A percentile compares a stretch with the other conserved stretches of the same genome.
Evolutionary conservation across 2,797 vertebrate genomes (phyloP).

Genomic region (Argentina silus): DNA sequence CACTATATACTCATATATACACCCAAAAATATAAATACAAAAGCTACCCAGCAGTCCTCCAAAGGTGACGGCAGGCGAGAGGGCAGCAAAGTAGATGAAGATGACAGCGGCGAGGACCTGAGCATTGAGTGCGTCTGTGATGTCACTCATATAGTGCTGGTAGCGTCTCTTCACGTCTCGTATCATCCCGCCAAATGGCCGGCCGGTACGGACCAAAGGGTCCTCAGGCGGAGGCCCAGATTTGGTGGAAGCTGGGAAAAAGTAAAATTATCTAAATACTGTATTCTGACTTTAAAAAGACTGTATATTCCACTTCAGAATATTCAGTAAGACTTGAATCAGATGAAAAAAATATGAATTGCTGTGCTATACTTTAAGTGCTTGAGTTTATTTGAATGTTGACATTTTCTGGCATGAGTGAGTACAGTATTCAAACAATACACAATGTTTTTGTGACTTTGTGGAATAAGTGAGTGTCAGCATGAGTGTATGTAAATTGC

Average conservation of each 20-base stretch:
- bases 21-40: slow-evolving; percentile 13
- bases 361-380: too few species aligned
- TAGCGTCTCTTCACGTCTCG: slow-evolving; percentile 87
- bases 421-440: too few species aligned
- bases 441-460: too few species aligned
- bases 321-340: too few species aligned
- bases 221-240: slow-evolving; percentile 74
- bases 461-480: too few species aligned
- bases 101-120: slow-evolving; percentile 93
- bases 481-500: too few species aligned
- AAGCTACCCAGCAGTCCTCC: slow-evolving; percentile 88
- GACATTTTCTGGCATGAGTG: too few species aligned
- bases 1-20: background rate
- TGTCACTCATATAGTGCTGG: slow-evolving; percentile 90
- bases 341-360: too few species aligned
- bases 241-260: slow-evolving; percentile 57
- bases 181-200: slow-evolving; percentile 88
- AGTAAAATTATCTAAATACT: background rate
- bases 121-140: slow-evolving; percentile 85
- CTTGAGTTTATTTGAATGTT: too few species aligned
- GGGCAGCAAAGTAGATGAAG: slow-evolving; percentile 96
- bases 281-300: too few species aligned
- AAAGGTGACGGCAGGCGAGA: slow-evolving; percentile 94
- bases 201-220: slow-evolving; percentile 83
- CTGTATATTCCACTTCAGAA: too few species aligned